Percentiles rank a stretch among this genome's conserved stretches.
phyloP scores from a whole-genome alignment of 2,888 invertebrate genomes.

The Amblyteles armatorius region DNA sequence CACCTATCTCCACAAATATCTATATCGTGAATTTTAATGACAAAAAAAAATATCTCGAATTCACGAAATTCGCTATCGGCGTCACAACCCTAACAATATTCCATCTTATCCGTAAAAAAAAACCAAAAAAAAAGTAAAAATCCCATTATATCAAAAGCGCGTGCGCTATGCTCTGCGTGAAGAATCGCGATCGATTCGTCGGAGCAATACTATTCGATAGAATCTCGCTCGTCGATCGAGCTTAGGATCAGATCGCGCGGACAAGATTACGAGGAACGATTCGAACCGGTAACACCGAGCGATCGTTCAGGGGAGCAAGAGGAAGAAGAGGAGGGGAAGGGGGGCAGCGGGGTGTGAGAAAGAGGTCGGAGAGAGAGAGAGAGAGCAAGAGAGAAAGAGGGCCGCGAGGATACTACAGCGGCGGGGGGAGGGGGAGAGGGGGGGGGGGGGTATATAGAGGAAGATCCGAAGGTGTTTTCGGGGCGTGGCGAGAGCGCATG shows the following conservation, averaged over 20 bases:
- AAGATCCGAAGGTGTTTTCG: slow-evolving; percentile 82
- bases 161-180: slow-evolving; percentile 54
- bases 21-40: not conserved
- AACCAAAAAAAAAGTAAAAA: not conserved
- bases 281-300: slow-evolving; percentile 27
- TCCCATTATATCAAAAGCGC: slow-evolving; percentile 25
- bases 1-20: not conserved
- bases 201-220: slow-evolving; percentile 63
- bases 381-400: not conserved
- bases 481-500: slow-evolving; percentile 84
- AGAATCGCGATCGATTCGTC: slow-evolving; percentile 67
- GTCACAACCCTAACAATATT: not conserved
- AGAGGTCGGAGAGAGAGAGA: slow-evolving; percentile 3
- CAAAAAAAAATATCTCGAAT: not conserved
- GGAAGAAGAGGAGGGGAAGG: not conserved
- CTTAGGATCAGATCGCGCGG: slow-evolving; percentile 77
- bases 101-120: slow-evolving; percentile 1
- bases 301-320: slow-evolving; percentile 66
- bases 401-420: slow-evolving; percentile 18
- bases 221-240: slow-evolving; percentile 72
- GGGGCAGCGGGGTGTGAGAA: slow-evolving; percentile 27
- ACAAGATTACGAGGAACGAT: slow-evolving; percentile 71
- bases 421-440: not conserved
- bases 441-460: slow-evolving; percentile 41
- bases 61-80: not conserved